These are phyloP conservation scores for Linyphia triangularis DNA, from an alignment of 2,888 invertebrate species.

Conservation along the genomic window DNA sequence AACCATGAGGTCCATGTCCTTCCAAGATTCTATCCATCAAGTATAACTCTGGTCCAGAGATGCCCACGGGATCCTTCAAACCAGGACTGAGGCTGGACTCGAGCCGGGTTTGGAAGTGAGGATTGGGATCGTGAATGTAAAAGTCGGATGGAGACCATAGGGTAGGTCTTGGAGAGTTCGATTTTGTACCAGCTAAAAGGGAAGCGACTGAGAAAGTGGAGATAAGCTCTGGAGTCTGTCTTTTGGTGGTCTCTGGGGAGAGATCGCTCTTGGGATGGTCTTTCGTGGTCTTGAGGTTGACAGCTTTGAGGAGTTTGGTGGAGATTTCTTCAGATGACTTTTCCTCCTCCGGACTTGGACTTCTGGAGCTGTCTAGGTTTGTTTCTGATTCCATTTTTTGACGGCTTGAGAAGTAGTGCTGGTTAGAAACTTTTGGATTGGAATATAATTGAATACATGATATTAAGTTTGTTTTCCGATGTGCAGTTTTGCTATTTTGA, in stretches of 20 bases:
- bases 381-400: neutral
- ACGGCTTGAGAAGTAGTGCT: too few relatives aligned
- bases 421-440: too few relatives aligned
- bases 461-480: neutral
- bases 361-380: conserved; percentile 33
- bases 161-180: conserved; percentile 44
- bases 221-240: conserved; percentile 65
- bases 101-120: neutral
- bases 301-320: conserved; percentile 27
- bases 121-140: conserved; percentile 18
- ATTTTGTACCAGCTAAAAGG: conserved; percentile 56
- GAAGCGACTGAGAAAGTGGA: conserved; percentile 70
- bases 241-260: conserved; percentile 12
- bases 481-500: too few relatives aligned
- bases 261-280: neutral
- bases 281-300: conserved; percentile 12
- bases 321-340: conserved; percentile 25
- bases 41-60: conserved; percentile 47
- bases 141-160: conserved; percentile 61
- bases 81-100: conserved; percentile 13
- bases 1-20: conserved; percentile 42
- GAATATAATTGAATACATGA: neutral
- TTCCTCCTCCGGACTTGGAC: conserved; percentile 27
- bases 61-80: conserved; percentile 6
- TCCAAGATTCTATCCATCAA: conserved; percentile 66